Base-by-base conservation (phyloP, 30 jellyfish, hydroid and myxozoan genomes). In the Pseudorhiza aurosa region DNA sequence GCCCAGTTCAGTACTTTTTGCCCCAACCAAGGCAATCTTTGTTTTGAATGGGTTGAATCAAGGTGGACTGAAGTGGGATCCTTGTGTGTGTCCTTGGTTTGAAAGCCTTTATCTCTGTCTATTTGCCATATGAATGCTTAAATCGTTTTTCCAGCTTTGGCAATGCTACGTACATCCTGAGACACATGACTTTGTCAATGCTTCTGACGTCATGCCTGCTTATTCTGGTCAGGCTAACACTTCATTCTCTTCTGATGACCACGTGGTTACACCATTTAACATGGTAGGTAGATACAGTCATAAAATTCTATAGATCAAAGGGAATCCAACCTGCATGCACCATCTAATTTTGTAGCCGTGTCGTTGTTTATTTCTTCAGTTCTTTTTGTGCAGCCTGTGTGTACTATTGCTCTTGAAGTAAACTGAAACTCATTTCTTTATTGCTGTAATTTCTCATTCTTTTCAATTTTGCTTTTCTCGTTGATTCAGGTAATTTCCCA, bases 161-260 rank as follows among this genome's bases (percentile, higher is more conserved):
- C 77, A 81, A 46, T 71, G 86, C 68, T 57, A 75, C 11, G 97
- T 88, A 33, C 88, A 88, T 31, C 97, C 97, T 0, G 94, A 88
- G 29, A 88, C 94, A 12, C 97, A 88, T 64, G 75, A 75, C 28
- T 88, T 88, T 62, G 78, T 77, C 25, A 50, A 72, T 40, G 85
- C 53, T 1, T 28, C 82, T 37, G 89, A 62, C 24, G 35, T 67
- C 29, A 30, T 76, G 47, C 88, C 92, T 18, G 29, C 84, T 0
- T 75, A 47, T 65, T 45, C 85, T n/a, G 83, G 95, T 18, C 37
- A 65, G 11, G 62, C 77, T 36, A 70, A 74, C 29, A 17, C 78
- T 9, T 68, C 72, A 0, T 72, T 85, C 35, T 63, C 88, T 22
- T 30, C 84, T 17, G 88, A 74, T 46, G 84, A 87, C 22, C 84